These are phyloP conservation scores for Esperia sulphurella DNA, from an alignment of 2,888 invertebrate genomes.

Conservation along the genomic window DNA sequence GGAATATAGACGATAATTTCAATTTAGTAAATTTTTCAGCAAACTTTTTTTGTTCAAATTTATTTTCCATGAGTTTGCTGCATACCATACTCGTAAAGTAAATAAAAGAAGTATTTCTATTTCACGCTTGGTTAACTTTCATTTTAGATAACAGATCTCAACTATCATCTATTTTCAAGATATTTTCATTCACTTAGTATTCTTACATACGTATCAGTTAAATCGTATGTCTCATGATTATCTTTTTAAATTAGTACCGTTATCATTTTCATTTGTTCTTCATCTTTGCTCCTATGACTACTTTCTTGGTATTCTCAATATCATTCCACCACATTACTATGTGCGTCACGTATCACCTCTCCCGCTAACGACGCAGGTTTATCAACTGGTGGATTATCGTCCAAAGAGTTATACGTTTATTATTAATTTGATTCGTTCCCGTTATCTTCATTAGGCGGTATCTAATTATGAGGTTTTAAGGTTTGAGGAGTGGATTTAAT, in stretches of 20 bases:
- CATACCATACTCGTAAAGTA: neutral
- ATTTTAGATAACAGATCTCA: neutral
- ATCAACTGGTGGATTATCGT: conserved; percentile 19
- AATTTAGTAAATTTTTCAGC: too few relatives aligned
- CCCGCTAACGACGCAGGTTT: conserved; percentile 31
- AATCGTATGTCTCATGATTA: neutral
- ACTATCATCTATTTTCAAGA: neutral
- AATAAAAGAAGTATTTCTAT: neutral
- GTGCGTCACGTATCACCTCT: conserved; percentile 32
- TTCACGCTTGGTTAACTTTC: neutral
- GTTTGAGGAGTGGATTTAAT: neutral
- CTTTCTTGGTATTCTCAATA: conserved; percentile 23
- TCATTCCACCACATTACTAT: conserved; percentile 21
- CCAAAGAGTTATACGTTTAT: conserved; percentile 9
- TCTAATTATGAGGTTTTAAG: conserved; percentile 16
- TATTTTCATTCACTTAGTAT: neutral
- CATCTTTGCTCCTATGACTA: neutral
- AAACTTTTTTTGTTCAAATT: too few relatives aligned
- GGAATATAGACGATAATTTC: too few relatives aligned
- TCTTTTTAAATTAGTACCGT: neutral
- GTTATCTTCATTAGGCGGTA: conserved; percentile 10
- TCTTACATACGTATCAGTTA: neutral
- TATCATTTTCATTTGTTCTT: neutral
- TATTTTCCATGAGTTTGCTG: too few relatives aligned
- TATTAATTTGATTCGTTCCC: conserved; percentile 7